These are phyloP conservation scores for Lymantria dispar DNA, from an alignment of 2,888 invertebrate species.

Conservation along the genomic window DNA sequence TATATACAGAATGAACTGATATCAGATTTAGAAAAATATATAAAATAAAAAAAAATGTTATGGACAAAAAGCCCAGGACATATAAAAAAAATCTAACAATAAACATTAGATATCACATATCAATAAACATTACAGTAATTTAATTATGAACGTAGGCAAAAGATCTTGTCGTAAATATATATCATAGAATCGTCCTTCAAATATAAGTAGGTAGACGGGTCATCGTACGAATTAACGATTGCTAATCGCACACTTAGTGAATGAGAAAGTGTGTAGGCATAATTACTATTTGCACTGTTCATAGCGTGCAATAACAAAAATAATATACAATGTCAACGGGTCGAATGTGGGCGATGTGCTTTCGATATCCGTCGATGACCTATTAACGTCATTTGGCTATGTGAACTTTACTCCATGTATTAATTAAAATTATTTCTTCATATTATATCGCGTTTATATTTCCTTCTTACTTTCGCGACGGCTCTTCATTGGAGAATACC, in stretches of 20 bases:
- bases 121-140: too few species aligned
- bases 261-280: slow-evolving; percentile 73
- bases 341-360: slow-evolving; percentile 49
- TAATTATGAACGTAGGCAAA: slow-evolving; percentile 14
- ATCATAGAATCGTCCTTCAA: slow-evolving; percentile 46
- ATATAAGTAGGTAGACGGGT: slow-evolving; percentile 58
- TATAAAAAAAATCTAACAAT: too few species aligned
- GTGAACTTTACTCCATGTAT: background rate
- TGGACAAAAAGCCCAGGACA: too few species aligned
- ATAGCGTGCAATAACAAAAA: slow-evolving; percentile 57
- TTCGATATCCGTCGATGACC: slow-evolving; percentile 26
- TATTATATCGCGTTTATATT: too few species aligned
- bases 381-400: slow-evolving; percentile 8
- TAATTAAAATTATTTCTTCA: background rate
- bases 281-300: slow-evolving; percentile 62
- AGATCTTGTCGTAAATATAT: slow-evolving; percentile 31
- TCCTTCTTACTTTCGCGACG: too few species aligned
- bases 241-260: slow-evolving; percentile 33
- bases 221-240: slow-evolving; percentile 52
- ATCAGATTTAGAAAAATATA: too few species aligned
- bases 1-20: too few species aligned
- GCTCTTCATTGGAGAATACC: too few species aligned
- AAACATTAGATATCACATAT: too few species aligned
- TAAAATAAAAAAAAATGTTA: too few species aligned
- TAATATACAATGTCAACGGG: slow-evolving; percentile 68